A percentile compares a stretch with the other conserved stretches of the same genome.
phyloP scores from a whole-genome alignment of 2,797 vertebrate species.

The Lepilemur septentrionalis region DNA sequence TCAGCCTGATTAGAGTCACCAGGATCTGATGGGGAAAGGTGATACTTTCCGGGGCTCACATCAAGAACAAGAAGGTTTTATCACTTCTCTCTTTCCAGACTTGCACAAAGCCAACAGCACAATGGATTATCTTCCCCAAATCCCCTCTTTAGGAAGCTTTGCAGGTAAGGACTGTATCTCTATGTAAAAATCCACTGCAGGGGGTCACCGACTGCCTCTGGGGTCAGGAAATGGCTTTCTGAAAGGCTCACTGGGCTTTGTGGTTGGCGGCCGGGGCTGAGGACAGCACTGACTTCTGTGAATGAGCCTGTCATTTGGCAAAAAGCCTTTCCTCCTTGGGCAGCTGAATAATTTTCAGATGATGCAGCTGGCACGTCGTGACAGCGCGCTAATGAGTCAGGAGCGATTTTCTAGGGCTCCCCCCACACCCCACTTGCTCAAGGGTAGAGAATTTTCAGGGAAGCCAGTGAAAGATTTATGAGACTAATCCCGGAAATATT shows the following conservation, averaged over 20 bases:
- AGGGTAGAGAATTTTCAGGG: conserved; percentile 63
- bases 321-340: conserved; percentile 61
- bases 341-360: conserved; percentile 68
- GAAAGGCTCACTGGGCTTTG: not conserved
- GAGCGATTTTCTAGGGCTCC: conserved; percentile 52
- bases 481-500: conserved; percentile 6
- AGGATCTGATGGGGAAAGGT: not conserved
- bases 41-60: not conserved
- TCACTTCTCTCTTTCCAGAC: not conserved
- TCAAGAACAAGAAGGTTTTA: not conserved
- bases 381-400: conserved; percentile 64
- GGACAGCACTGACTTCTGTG: conserved; percentile 20
- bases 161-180: not conserved
- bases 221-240: conserved; percentile 10
- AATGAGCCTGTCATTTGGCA: conserved; percentile 65
- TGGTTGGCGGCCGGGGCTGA: not conserved
- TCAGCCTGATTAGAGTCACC: not conserved
- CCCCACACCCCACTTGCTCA: not conserved
- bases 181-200: not conserved
- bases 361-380: conserved; percentile 54
- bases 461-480: conserved; percentile 70
- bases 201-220: not conserved
- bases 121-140: not conserved
- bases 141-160: not conserved
- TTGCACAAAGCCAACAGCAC: not conserved